Evolutionary conservation across 92 coral and sea anemone genomes (phyloP).

Genomic region (Porites lobata): DNA sequence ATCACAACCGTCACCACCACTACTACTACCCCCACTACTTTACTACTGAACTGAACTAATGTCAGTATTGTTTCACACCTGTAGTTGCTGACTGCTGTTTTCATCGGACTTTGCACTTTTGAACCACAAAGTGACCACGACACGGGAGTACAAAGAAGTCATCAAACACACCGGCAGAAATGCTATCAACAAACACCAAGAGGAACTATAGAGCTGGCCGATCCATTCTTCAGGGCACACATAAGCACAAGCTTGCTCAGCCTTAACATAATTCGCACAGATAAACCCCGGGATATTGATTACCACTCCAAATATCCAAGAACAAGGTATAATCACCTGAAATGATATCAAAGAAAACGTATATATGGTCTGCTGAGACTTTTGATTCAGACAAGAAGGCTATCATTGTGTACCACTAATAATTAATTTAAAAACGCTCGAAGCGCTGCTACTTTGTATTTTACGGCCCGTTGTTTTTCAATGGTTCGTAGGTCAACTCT

Average conservation of each 20-base stretch:
- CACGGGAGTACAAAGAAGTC: slow-evolving; percentile 15
- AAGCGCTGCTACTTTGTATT: too few relatives aligned
- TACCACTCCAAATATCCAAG: slow-evolving; percentile 3
- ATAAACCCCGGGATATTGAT: background rate
- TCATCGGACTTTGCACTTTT: background rate
- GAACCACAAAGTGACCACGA: slow-evolving; percentile 5
- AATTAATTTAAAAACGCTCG: too few relatives aligned
- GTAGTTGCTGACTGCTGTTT: background rate
- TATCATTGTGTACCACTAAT: too few relatives aligned
- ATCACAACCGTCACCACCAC: too few relatives aligned
- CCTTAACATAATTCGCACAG: background rate
- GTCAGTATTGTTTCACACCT: too few relatives aligned
- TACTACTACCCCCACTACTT: too few relatives aligned
- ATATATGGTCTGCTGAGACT: too few relatives aligned
- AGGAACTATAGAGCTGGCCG: background rate
- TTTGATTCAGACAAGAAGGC: too few relatives aligned
- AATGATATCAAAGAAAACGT: too few relatives aligned
- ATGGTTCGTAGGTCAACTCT: too few relatives aligned
- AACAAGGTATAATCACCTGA: slow-evolving; percentile 8
- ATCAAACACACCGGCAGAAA: slow-evolving; percentile 2
- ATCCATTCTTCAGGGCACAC: background rate
- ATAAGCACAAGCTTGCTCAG: background rate
- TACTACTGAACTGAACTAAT: too few relatives aligned
- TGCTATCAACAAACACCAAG: background rate
- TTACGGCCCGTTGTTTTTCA: too few relatives aligned